phyloP scores from a whole-genome alignment of 2,113 vertebrate genomes.

The Nycticorax nycticorax region DNA sequence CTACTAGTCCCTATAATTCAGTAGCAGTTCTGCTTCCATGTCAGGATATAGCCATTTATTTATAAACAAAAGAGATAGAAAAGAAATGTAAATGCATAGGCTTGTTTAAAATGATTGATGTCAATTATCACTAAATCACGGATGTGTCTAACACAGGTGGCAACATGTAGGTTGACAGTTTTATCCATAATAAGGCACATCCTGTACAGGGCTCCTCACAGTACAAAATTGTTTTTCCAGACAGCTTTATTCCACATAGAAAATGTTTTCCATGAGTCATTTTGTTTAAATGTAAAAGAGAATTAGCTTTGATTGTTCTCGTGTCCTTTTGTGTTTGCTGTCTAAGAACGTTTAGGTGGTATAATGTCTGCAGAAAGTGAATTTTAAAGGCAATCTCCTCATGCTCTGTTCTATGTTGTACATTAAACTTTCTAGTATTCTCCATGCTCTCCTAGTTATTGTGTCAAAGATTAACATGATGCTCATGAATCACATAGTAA shows the following conservation, averaged over 20 bases:
- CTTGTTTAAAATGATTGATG: not conserved
- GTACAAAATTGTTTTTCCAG: not conserved
- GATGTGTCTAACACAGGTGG: constrained; percentile 22
- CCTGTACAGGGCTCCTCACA: not conserved
- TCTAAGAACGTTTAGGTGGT: constrained; percentile 10
- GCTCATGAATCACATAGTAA: not conserved
- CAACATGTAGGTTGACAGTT: not conserved
- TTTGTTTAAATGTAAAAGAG: not conserved
- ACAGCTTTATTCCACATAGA: not conserved
- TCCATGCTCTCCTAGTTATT: not conserved
- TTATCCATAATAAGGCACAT: not conserved
- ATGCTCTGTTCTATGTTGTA: not conserved
- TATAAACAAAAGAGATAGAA: not conserved
- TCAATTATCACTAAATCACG: not conserved
- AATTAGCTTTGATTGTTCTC: constrained; percentile 24
- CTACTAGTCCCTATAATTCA: not conserved
- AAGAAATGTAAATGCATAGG: not conserved
- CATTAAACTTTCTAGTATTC: not conserved
- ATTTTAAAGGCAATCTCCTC: not conserved
- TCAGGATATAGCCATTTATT: not conserved
- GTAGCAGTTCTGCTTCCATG: not conserved
- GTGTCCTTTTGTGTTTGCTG: not conserved
- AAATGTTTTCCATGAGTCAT: constrained; percentile 49
- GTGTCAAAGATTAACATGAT: not conserved
- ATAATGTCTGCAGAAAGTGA: not conserved